Evolutionary conservation across 2,113 vertebrate genomes (phyloP), one percentile per base, ranked within the genome.

Genomic region (Sialia sialis): DNA sequence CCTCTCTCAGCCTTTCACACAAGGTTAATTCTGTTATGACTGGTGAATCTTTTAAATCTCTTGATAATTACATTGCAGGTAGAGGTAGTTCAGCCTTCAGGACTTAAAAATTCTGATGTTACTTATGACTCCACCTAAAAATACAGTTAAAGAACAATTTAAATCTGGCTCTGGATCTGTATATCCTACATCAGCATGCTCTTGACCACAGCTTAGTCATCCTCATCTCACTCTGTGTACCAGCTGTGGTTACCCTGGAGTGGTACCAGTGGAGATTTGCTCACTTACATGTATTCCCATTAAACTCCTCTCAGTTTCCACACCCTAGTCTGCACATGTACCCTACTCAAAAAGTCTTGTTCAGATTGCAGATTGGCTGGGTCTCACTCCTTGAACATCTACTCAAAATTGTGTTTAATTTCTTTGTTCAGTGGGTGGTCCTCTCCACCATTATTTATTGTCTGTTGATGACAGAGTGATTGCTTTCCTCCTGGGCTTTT

Each of bases 401-500:
- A 59, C 34, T 76, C 39, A 59, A 48, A 86, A 52, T 21, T 76
- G 6, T 59, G n/a, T 74, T 92, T 88, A 54, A 80, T 80, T 83
- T 76, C 62, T 74, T 63, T 74, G 29, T 81, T 92, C 27, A 3
- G 15, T 78, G 76, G 32, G 64, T 94, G 76, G 64, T 92, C 76
- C 9, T 39, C 43, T 55, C 38, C 30, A 55, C 49, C 34, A 36
- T 77, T 81, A 90, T 94, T 93, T 72, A 84, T 90, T 77, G 49
- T 49, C 51, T 38, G 2, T 27, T 78, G 60, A 81, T 17, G 83
- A 89, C 72, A 92, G 88, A 87, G 77, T 72, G n/a, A 81, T 86
- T 89, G 16, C 16, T 86, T 96, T 89, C 66, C 80, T 94, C 30
- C 72, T 78, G 86, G 83, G 51, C 23, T 81, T 94, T 95, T 75